A percentile compares a stretch with the other conserved stretches of the same genome.
Conservation (phyloP, 2,888 invertebrate genomes). For the Laspeyria flexula region DNA sequence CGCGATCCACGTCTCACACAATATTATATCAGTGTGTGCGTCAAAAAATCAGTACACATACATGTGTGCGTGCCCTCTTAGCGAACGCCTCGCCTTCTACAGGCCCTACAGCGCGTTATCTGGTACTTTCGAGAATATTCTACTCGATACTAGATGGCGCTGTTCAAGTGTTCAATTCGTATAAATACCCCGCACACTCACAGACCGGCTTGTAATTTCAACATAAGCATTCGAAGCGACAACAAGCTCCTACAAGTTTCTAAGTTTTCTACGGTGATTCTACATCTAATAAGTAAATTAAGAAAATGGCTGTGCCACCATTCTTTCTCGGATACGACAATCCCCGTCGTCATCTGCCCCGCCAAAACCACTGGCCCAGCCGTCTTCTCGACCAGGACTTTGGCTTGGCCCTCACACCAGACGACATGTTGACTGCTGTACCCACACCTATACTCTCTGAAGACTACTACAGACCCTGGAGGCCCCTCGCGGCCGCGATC, state of each 20-base stretch:
- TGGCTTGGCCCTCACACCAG: slow-evolving; percentile 68
- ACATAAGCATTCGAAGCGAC: slow-evolving; percentile 41
- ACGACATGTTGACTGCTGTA: slow-evolving; percentile 63
- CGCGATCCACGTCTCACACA: slow-evolving; percentile 4
- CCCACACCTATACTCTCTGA: slow-evolving; percentile 53
- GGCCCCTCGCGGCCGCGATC: slow-evolving; percentile 67
- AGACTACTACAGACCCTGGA: slow-evolving; percentile 67
- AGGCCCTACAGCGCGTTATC: background rate
- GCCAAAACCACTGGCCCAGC: slow-evolving; percentile 42
- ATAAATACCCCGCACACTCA: slow-evolving; percentile 47
- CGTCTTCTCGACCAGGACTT: slow-evolving; percentile 72
- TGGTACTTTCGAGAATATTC: slow-evolving; percentile 42
- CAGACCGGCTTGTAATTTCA: slow-evolving; percentile 35
- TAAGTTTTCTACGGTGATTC: background rate
- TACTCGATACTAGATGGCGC: slow-evolving; percentile 64
- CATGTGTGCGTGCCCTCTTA: background rate
- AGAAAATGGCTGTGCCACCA: slow-evolving; percentile 64
- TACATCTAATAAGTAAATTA: background rate
- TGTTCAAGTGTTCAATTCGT: slow-evolving; percentile 29
- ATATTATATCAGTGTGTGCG: background rate
- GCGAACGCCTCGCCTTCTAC: background rate
- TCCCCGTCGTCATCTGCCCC: slow-evolving; percentile 41
- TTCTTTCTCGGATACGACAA: slow-evolving; percentile 53
- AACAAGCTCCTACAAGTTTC: slow-evolving; percentile 8
- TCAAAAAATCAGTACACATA: too few species aligned